Conservation (phyloP, 2,888 invertebrate genomes). For the Hydrotaea cyrtoneurina region DNA sequence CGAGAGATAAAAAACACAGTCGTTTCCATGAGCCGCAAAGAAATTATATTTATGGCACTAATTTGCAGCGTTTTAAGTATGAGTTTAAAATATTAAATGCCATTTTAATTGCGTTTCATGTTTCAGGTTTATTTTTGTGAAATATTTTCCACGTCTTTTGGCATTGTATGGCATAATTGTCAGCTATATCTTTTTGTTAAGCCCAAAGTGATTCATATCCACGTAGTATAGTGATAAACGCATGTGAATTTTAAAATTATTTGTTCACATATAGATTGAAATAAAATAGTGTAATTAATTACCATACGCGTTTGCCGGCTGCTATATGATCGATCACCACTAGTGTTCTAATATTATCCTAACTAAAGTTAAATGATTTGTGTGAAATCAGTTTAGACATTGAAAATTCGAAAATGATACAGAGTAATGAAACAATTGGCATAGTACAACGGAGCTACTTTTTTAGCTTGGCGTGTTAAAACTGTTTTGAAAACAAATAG, state of each 20-base stretch:
- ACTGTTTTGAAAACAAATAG: too few relatives aligned
- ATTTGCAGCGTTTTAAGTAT: constrained; percentile 41
- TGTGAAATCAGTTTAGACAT: too few relatives aligned
- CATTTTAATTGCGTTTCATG: constrained; percentile 61
- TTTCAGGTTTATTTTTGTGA: not conserved
- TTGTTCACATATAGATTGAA: constrained; percentile 17
- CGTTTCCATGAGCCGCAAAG: constrained; percentile 7
- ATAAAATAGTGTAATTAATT: constrained; percentile 17
- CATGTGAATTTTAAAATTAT: constrained; percentile 21
- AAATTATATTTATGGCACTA: constrained; percentile 34
- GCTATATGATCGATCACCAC: not conserved
- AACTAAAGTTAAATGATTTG: too few relatives aligned
- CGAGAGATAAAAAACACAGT: not conserved
- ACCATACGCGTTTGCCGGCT: not conserved
- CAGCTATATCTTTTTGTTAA: not conserved
- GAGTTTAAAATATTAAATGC: constrained; percentile 55
- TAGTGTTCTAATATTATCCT: too few relatives aligned
- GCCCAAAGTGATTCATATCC: constrained; percentile 25
- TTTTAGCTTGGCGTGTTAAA: too few relatives aligned
- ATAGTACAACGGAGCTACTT: too few relatives aligned
- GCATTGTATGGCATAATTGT: constrained; percentile 21
- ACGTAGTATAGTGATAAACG: constrained; percentile 6
- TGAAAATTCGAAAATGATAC: too few relatives aligned
- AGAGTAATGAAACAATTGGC: too few relatives aligned
- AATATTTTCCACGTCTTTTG: constrained; percentile 39